Percentiles rank a stretch among this genome's conserved stretches.
Evolutionary conservation across 2,113 vertebrate species (phyloP).

Genomic region (Orcinus orca): DNA sequence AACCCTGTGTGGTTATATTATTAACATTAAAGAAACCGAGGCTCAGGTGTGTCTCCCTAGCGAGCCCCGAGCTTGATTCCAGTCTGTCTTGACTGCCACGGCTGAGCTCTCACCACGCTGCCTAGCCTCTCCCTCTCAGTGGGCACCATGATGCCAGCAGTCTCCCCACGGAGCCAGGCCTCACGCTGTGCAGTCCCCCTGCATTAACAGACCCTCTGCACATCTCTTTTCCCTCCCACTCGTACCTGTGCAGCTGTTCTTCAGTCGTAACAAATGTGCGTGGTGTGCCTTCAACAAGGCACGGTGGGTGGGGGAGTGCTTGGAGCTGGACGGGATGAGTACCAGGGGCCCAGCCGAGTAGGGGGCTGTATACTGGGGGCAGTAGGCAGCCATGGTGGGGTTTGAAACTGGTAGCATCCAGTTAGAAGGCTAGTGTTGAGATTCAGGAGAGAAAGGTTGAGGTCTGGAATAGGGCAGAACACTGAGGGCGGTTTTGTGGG

Average conservation of each 20-base stretch:
- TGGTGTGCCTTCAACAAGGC: not conserved
- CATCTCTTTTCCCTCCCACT: not conserved
- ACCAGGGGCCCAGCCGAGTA: not conserved
- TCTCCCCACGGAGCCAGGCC: not conserved
- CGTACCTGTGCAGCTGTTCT: not conserved
- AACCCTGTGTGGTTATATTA: not conserved
- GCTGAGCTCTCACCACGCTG: not conserved
- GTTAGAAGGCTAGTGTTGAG: no score
- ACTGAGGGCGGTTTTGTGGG: accelerated
- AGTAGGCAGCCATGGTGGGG: not conserved
- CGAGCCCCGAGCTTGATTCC: not conserved
- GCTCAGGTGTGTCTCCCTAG: not conserved
- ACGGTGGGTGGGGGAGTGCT: no score
- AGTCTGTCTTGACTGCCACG: not conserved
- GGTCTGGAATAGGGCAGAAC: not conserved
- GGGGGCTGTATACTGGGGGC: no score
- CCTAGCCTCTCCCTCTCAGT: not conserved
- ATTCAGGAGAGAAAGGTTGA: not conserved
- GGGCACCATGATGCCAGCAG: not conserved
- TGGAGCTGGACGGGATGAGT: no score
- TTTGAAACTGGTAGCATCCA: not conserved
- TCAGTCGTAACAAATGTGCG: not conserved
- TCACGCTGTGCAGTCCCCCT: accelerated
- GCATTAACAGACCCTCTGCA: not conserved
- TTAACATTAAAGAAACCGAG: not conserved